Base-by-base conservation (phyloP, 2,888 invertebrate species). In the Dioctria linearis region DNA sequence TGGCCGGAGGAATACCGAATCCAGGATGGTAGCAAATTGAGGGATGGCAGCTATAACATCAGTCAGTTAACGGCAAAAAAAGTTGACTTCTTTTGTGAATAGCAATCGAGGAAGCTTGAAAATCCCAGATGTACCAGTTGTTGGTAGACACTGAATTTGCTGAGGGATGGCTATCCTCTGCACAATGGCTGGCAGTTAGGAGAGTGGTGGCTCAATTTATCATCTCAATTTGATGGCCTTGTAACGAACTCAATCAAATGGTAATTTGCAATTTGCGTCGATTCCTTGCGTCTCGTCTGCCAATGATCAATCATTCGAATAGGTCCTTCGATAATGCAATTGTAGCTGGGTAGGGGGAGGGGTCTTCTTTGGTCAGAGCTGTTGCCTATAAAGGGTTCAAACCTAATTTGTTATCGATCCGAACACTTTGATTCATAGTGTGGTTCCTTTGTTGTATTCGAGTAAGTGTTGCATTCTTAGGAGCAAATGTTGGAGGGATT, bases 221-320 rank as follows among this genome's bases (percentile, higher is more conserved):
- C 84, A 84, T 84, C 82, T 83, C 82, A 83, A 83, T 84, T 84
- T 84, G 84, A 83, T 83, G 81, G 81, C 81, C 82, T 82, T 83
- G 84, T 83, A 83, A 83, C 83, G 83, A 83, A 84, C 83, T 84
- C 83, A 84, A 84, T 84, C 84, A 84, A 84, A 84, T 83, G 83
- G 84, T 84, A 84, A 84, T 84, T 84, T 84, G 83, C 81, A 82
- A 83, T 81, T 84, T 83, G 61, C 67, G 61, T 71, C 79, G 59
- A 42, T 79, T 69, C 37, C 25, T 79, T 37, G 1, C n/a, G 46
- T 46, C 4, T 57, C 37, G 37, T 11, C 59, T 59, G 11, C 69
- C 42, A 78, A 69, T 79, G 79, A 79, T 79, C 79, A 79, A 79
- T 79, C 79, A 79, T 69, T 67, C 57, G 66, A 79, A 63, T 46